Evolutionary conservation across 2,113 vertebrate genomes (phyloP), one percentile per base, ranked within the genome.

Genomic region (Catharus bicknelli): DNA sequence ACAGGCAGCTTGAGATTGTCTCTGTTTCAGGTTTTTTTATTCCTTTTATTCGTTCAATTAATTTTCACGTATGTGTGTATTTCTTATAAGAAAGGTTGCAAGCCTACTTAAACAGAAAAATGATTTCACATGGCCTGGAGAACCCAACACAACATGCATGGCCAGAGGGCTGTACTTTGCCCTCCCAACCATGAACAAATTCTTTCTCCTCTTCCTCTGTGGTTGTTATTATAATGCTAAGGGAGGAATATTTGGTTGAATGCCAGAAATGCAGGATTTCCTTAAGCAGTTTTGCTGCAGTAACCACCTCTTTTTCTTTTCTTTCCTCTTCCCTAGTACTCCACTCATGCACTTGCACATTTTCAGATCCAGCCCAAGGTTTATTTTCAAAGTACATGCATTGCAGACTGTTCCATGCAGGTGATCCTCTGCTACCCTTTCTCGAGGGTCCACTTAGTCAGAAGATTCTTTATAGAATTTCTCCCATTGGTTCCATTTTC

Each of bases 111-210:
- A 78, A 78, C 32, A 69, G 75, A 74, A 86, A 92, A 86, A 83
- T 50, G 4, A 55, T 79, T 89, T 83, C 17, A 59, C 9, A 2
- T 63, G 72, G 69, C 72, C 82, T 68, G 40, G 69, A 92, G 91
- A 78, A 36, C 42, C 18, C 64, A 63, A 30, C 40, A 53, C 36
- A 86, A 83, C 23, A 21, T 3, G 1, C 36, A 43, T 17, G 63
- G 84, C 81, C 74, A 66, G 74, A 92, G 75, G 70, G 43, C 84
- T 92, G 36, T 66, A 66, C 67, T 87, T 94, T 86, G 61, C 57
- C 43, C 75, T 88, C 36, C 32, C n/a, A 90, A 81, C 45, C 16
- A 6, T 54, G 74, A 92, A 43, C 12, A 87, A 67, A 69, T 76
- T 87, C 50, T 70, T 93, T 79, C 50, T 61, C n/a, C 50, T n/a